Evolutionary conservation across 2,113 vertebrate species (phyloP), one percentile per base, ranked within the genome.

Genomic region (Corapipo altera): DNA sequence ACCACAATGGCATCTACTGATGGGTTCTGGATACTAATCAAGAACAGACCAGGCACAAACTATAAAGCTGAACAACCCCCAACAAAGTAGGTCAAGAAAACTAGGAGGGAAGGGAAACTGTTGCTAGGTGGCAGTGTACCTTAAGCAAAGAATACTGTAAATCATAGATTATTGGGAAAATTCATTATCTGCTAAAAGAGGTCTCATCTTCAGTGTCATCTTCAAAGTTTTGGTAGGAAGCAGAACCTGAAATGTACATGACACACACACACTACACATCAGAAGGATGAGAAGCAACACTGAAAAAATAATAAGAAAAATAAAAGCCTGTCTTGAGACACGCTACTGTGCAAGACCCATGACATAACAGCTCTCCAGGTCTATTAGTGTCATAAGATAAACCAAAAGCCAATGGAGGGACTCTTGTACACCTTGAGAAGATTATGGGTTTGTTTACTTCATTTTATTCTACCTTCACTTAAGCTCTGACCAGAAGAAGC

Each of bases 91-190:
- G 96, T 95, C 95, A 95, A 89, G 54, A 74, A 71, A 59, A 92
- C 37, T 76, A 76, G 70, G 92, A 96, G 84, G 84, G 54, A 95
- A 94, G 49, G 51, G 76, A 94, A 92, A 95, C 83, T 96, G 95
- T 96, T 96, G 96, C 96, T 97, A 97, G 96, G 96, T 97, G 96
- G 96, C 96, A 97, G 96, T 95, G 96, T 95, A 97, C 96, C 84
- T 96, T 97, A 95, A 96, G 92, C 73, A 95, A 97, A 96, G 95
- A 96, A 92, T 35, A 94, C 44, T 75, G 28, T 77, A 96, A 92
- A 87, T 79, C 83, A 89, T 5, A 62, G 57, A 85, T 30, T 81
- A 78, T 35, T 73, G 76, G 66, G 23, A 75, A 95, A 80, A 62
- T 96, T 92, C 4, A 2, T 78, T 77, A 89, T 81, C 81, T 91